Evolutionary conservation across 2,888 invertebrate species (phyloP).

Genomic region (Drosophila helvetica): DNA sequence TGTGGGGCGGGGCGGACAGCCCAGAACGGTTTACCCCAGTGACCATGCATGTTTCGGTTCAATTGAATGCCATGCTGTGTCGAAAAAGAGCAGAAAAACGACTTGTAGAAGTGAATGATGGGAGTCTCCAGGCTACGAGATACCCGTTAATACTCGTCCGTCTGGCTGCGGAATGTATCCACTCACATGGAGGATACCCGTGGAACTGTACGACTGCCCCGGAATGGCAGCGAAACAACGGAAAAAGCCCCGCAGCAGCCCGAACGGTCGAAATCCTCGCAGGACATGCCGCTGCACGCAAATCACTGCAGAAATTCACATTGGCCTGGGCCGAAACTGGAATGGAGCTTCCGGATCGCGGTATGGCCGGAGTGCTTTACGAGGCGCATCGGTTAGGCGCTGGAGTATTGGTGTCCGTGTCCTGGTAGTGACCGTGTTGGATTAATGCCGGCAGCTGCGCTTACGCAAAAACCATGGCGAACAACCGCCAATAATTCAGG

Average conservation of each 20-base stretch:
- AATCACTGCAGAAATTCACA: conserved; percentile 68
- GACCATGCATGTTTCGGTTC: conserved; percentile 67
- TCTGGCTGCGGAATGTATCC: background rate
- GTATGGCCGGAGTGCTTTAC: conserved; percentile 67
- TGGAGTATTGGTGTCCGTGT: conserved; percentile 21
- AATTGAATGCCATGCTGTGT: conserved; percentile 60
- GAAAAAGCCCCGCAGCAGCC: conserved; percentile 25
- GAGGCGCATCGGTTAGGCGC: conserved; percentile 59
- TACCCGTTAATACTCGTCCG: background rate
- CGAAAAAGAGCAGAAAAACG: conserved; percentile 25
- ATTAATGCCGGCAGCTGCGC: conserved; percentile 73
- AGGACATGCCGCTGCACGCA: conserved; percentile 71
- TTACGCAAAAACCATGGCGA: conserved; percentile 37
- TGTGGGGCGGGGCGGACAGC: background rate
- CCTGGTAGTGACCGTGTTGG: conserved; percentile 39
- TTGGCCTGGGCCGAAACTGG: conserved; percentile 45
- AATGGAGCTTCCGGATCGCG: conserved; percentile 37
- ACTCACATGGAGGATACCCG: background rate
- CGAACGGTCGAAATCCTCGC: conserved; percentile 33
- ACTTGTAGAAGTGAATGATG: background rate
- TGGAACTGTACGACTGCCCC: background rate
- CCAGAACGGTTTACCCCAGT: conserved; percentile 51
- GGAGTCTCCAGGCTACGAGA: background rate
- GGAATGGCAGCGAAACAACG: conserved; percentile 14
- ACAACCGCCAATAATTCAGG: conserved; percentile 78